Evolutionary conservation across 2,113 vertebrate genomes (phyloP).

Genomic region (Elephantulus edwardii): DNA sequence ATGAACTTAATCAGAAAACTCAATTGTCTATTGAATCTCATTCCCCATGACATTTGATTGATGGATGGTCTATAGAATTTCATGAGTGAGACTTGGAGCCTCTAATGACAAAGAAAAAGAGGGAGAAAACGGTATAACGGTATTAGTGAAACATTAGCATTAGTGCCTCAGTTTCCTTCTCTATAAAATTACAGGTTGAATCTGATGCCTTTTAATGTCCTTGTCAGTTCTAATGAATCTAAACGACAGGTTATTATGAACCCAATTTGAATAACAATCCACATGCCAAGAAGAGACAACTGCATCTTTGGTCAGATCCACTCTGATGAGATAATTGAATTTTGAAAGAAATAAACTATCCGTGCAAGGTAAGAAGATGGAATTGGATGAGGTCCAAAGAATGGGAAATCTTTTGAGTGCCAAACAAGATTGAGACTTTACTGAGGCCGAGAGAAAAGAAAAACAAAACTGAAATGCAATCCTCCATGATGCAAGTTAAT

Average conservation of each 20-base stretch:
- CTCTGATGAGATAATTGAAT: background rate
- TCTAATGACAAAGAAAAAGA: background rate
- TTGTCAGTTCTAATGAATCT: background rate
- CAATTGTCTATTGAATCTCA: background rate
- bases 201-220: background rate
- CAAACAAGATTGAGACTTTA: background rate
- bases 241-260: background rate
- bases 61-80: background rate
- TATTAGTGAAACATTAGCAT: background rate
- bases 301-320: background rate
- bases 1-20: constrained; percentile 4
- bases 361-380: background rate
- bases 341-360: background rate
- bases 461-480: background rate
- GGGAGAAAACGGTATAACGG: background rate
- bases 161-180: background rate
- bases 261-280: background rate
- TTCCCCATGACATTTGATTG: background rate
- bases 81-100: background rate
- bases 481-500: background rate
- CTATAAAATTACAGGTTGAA: background rate
- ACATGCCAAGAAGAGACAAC: background rate
- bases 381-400: background rate
- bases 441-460: background rate
- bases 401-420: background rate